Evolutionary conservation across 1,140 invertebrate species (phyloP), one percentile per base, ranked within the genome.

Genomic region (Trichogramma pretiosum): DNA sequence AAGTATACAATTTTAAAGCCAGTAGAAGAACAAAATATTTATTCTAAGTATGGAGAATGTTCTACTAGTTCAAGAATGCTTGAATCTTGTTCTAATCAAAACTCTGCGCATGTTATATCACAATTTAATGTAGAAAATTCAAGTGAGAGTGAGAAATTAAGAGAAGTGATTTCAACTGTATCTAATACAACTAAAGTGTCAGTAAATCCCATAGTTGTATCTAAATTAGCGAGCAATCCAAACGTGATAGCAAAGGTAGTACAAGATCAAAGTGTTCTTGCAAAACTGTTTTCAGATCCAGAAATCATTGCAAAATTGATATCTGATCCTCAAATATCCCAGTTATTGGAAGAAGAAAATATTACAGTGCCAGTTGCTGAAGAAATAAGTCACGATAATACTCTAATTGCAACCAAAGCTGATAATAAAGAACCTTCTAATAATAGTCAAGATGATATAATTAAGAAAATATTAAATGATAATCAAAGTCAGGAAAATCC

Each of bases 241-340:
- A 55, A 43, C 48, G 40, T 72, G 14, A 36, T 68, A 3, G 51
- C 61, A 2, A 69, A 64, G 44, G 54, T 70, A 49, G 53, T 70
- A 45, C 54, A 62, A 46, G 60, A 72, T 51, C 52, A 58, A 39
- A 59, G 57, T 28, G 8, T 70, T 5, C 19, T 69, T n/a, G 8
- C 57, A n/a, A 70, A 68, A 24, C 58, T 70, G 18, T 55, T 71
- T 17, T 56, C 58, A 5, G 56, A 67, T 39, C 58, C 67, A 2
- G 57, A 55, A 19, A 53, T 58, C 8, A 42, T 60, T 1, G 50
- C 23, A 0, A 64, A 52, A 28, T 52, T 70, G n/a, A 44, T 57
- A 2, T 35, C 53, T 3, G 66, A 70, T 60, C 62, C 65, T 8
- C 53, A 62, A 14, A 55, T 66, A 5, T 57, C 54, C 0, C 51